Conservation (phyloP, 1,140 invertebrate genomes). For the Zophobas morio region DNA sequence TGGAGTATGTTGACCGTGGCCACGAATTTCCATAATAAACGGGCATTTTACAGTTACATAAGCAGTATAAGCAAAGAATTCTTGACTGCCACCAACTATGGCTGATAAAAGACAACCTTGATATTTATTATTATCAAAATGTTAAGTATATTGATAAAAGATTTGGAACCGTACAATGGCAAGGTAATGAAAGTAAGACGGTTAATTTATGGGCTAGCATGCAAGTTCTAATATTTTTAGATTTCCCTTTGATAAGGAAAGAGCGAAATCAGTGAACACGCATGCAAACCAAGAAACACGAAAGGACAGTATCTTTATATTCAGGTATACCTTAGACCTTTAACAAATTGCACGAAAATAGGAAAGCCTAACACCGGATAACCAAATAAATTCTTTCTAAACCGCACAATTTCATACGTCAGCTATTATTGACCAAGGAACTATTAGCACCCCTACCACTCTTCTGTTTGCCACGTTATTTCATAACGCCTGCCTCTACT, state of each 20-base stretch:
- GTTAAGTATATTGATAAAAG: constrained; percentile 50
- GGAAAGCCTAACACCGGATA: constrained; percentile 47
- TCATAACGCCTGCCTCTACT: neutral
- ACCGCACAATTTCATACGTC: constrained; percentile 36
- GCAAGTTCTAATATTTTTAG: constrained; percentile 48
- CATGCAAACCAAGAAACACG: constrained; percentile 50
- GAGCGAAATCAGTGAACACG: constrained; percentile 52
- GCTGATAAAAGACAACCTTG: constrained; percentile 47
- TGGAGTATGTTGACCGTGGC: constrained; percentile 44
- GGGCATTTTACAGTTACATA: constrained; percentile 36
- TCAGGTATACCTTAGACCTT: constrained; percentile 46
- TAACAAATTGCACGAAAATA: constrained; percentile 47
- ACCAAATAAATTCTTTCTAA: constrained; percentile 37
- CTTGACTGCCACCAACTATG: constrained; percentile 13
- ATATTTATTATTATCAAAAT: constrained; percentile 51
- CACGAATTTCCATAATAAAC: constrained; percentile 48
- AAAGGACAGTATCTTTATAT: constrained; percentile 47
- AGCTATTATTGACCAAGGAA: constrained; percentile 27
- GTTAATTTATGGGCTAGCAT: constrained; percentile 47
- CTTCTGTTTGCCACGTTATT: neutral
- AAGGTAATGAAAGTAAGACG: constrained; percentile 43
- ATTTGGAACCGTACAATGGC: constrained; percentile 36
- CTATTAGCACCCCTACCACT: constrained; percentile 14
- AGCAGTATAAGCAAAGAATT: constrained; percentile 41
- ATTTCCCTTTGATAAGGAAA: constrained; percentile 48